Percentiles rank a stretch among this genome's conserved stretches.
Conservation (phyloP, 2,888 invertebrate genomes). For the Sthenelais limicola region DNA sequence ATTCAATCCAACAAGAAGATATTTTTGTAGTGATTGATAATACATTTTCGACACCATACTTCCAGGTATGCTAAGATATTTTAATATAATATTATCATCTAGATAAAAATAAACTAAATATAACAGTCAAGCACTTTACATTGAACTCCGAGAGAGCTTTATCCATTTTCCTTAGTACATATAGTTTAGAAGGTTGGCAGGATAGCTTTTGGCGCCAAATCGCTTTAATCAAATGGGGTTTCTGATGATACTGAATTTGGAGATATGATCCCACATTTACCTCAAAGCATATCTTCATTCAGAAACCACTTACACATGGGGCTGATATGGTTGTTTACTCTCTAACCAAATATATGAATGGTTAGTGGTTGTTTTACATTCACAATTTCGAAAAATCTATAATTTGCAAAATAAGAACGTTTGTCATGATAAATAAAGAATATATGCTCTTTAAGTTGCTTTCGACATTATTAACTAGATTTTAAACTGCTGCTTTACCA, state of each 20-base stretch:
- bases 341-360: constrained; percentile 97
- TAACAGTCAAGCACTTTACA: background rate
- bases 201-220: background rate
- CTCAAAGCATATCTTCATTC: too few relatives aligned
- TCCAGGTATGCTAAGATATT: constrained; percentile 76
- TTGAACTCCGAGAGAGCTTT: background rate
- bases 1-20: constrained; percentile 75
- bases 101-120: background rate
- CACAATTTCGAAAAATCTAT: background rate
- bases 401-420: background rate
- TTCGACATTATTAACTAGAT: too few relatives aligned
- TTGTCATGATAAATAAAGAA: too few relatives aligned
- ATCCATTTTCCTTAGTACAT: background rate
- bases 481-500: too few relatives aligned
- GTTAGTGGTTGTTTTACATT: too few relatives aligned
- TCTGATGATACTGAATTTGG: too few relatives aligned
- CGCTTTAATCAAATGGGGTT: background rate
- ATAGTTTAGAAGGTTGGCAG: background rate
- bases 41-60: constrained; percentile 92
- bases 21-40: constrained; percentile 90
- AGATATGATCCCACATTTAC: too few relatives aligned
- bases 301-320: constrained; percentile 91
- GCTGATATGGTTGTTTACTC: constrained; percentile 94
- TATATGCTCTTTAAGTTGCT: too few relatives aligned
- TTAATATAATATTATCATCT: background rate